A percentile compares a stretch with the other conserved stretches of the same genome.
phyloP scores from a whole-genome alignment of 2,113 vertebrate genomes.

The Barnardius zonarius region DNA sequence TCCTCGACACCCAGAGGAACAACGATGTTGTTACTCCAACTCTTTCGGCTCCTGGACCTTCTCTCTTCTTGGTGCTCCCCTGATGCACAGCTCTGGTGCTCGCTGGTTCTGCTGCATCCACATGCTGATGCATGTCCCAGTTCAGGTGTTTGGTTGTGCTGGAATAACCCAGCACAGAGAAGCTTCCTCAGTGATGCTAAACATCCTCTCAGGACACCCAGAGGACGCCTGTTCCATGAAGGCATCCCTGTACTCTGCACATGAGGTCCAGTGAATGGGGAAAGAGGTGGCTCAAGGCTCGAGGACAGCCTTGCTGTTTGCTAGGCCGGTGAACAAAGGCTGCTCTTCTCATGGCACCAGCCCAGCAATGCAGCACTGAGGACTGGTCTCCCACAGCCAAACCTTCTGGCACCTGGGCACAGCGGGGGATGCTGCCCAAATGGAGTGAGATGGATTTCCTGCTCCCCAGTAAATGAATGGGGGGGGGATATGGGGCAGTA shows the following conservation, averaged over 20 bases:
- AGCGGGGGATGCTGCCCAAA: not conserved
- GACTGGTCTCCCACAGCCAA: not conserved
- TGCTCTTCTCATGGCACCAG: not conserved
- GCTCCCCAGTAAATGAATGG: not conserved
- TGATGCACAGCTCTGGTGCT: not conserved
- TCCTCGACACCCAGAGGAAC: not conserved
- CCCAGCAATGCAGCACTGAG: not conserved
- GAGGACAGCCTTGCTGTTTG: not conserved
- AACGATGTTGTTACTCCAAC: fast-evolving
- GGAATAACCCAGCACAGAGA: not conserved
- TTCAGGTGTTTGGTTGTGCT: not conserved
- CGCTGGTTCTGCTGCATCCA: not conserved
- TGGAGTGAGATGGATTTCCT: not conserved
- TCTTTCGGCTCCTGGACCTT: not conserved
- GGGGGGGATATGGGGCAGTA: not conserved
- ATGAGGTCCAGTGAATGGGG: not conserved
- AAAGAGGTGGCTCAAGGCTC: not conserved
- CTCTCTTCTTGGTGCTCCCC: not conserved
- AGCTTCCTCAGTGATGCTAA: not conserved
- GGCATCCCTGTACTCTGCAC: not conserved
- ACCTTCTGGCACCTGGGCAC: not conserved
- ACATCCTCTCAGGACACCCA: not conserved
- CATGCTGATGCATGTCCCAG: not conserved
- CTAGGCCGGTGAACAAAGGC: not conserved
- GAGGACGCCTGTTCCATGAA: fast-evolving